phyloP scores from a whole-genome alignment of 2,113 vertebrate genomes.

The Sorex araneus region DNA sequence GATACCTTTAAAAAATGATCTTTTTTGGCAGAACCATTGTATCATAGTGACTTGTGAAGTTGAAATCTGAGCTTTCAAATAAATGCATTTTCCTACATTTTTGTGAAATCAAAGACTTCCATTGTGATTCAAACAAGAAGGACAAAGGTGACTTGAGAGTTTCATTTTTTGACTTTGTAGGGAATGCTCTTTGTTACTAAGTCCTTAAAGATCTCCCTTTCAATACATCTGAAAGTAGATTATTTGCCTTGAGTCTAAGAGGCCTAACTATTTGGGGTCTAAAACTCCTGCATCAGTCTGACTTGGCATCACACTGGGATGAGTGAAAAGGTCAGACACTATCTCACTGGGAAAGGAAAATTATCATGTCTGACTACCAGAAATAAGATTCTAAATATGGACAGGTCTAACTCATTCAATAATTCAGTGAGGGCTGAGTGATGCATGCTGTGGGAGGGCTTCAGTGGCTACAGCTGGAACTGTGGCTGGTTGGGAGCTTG shows the following conservation, averaged over 20 bases:
- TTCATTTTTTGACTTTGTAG: slow-evolving; percentile 51
- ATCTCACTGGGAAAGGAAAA: slow-evolving; percentile 81
- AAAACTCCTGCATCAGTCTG: slow-evolving; percentile 69
- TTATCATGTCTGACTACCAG: slow-evolving; percentile 75
- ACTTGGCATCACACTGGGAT: slow-evolving; percentile 52
- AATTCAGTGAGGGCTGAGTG: slow-evolving; percentile 64
- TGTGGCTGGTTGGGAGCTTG: slow-evolving; percentile 29
- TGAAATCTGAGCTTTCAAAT: slow-evolving; percentile 62
- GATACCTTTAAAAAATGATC: slow-evolving; percentile 38
- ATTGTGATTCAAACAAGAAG: slow-evolving; percentile 60
- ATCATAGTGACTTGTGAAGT: not conserved
- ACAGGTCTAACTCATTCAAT: slow-evolving; percentile 73
- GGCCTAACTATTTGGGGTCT: slow-evolving; percentile 48
- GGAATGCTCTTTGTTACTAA: slow-evolving; percentile 40
- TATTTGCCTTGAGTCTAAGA: slow-evolving; percentile 66
- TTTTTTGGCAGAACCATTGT: not conserved
- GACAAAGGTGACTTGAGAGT: slow-evolving; percentile 53
- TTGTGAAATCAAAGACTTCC: slow-evolving; percentile 56
- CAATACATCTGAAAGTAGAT: slow-evolving; percentile 67
- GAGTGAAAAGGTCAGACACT: slow-evolving; percentile 79
- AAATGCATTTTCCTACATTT: slow-evolving; percentile 41
- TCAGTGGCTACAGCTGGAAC: slow-evolving; percentile 28
- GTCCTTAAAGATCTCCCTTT: slow-evolving; percentile 55
- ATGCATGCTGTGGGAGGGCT: slow-evolving; percentile 33
- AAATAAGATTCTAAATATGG: slow-evolving; percentile 78